phyloP scores from a whole-genome alignment of 2,113 vertebrate genomes.

The Pantherophis guttatus region DNA sequence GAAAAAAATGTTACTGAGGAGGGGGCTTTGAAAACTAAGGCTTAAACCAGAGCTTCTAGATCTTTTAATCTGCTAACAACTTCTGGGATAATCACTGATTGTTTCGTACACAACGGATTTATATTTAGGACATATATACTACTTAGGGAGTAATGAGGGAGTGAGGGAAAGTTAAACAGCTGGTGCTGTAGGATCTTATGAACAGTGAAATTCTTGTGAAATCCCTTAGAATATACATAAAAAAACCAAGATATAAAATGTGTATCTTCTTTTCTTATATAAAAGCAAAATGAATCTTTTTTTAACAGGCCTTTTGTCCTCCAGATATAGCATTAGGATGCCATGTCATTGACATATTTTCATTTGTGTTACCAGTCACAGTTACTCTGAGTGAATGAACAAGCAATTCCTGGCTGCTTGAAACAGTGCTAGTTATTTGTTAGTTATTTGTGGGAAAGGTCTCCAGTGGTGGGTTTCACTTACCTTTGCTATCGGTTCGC shows the following conservation, averaged over 20 bases:
- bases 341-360: background rate
- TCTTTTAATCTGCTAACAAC: constrained; percentile 19
- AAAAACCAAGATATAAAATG: background rate
- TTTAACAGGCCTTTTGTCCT: background rate
- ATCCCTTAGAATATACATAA: background rate
- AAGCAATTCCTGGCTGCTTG: background rate
- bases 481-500: no score
- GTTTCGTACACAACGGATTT: background rate
- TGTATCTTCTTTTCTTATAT: background rate
- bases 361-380: background rate
- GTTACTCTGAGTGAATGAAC: background rate
- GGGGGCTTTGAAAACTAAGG: background rate
- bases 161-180: background rate
- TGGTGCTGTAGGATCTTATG: background rate
- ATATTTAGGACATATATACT: constrained; percentile 11
- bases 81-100: constrained; percentile 18
- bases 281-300: background rate
- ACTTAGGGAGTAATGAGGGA: background rate
- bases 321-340: background rate
- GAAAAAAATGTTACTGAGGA: background rate
- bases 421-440: background rate
- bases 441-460: background rate
- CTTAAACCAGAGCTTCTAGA: constrained; percentile 3
- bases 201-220: background rate
- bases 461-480: no score